A percentile compares a stretch with the other conserved stretches of the same genome.
Conservation (phyloP, 1,140 invertebrate species). For the Danaus plexippus region DNA sequence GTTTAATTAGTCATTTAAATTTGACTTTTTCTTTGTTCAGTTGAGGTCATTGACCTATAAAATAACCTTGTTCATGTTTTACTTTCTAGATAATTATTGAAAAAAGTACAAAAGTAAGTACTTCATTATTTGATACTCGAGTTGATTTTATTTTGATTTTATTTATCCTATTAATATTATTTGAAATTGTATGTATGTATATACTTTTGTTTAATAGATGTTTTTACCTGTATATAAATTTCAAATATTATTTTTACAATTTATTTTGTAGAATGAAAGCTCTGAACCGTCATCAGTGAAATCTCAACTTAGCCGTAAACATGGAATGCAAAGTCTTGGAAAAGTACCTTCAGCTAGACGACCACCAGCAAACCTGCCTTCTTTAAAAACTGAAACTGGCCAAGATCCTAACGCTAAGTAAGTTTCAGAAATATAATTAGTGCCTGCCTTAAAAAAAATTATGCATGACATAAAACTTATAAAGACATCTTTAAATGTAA, state of each 20-base stretch:
- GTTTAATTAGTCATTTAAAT: slow-evolving; percentile 1
- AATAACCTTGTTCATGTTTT: slow-evolving; percentile 10
- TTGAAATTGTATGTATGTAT: too few relatives aligned
- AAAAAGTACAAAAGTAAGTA: too few relatives aligned
- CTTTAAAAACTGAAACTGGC: slow-evolving; percentile 93
- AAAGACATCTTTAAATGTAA: too few relatives aligned
- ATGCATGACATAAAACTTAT: too few relatives aligned
- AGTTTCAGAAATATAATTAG: slow-evolving; percentile 12
- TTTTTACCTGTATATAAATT: background rate
- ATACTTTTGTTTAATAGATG: too few relatives aligned
- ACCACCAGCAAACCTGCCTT: slow-evolving; percentile 96
- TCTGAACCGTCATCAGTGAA: slow-evolving; percentile 89
- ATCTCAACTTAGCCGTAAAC: slow-evolving; percentile 91
- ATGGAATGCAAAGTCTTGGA: slow-evolving; percentile 98
- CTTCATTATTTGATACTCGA: too few relatives aligned
- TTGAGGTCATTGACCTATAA: slow-evolving; percentile 18
- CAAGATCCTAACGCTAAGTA: slow-evolving; percentile 67
- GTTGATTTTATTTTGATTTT: background rate
- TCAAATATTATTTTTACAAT: background rate
- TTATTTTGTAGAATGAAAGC: slow-evolving; percentile 82
- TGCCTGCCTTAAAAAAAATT: too few relatives aligned
- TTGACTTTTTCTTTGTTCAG: background rate
- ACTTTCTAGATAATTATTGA: slow-evolving; percentile 11
- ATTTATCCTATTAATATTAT: background rate
- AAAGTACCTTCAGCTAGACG: slow-evolving; percentile 96